Conservation (phyloP, 1,140 invertebrate species). For the Elymnias hypermnestra region DNA sequence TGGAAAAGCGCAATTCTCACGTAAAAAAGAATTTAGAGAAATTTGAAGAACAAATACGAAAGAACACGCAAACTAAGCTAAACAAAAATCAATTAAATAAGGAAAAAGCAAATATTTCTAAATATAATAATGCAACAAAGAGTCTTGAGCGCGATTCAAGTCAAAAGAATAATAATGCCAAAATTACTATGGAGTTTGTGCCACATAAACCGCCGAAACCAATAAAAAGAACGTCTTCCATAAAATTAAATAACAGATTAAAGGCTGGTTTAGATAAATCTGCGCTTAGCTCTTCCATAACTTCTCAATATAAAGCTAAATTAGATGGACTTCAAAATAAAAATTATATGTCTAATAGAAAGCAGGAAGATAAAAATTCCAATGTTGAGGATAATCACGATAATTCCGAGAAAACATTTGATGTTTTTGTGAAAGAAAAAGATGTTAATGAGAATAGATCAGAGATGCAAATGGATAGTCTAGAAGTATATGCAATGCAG, state of each 20-base stretch:
- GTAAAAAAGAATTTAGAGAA: slow-evolving; percentile 75
- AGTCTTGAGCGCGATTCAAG: slow-evolving; percentile 76
- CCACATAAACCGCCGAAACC: slow-evolving; percentile 78
- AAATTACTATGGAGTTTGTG: slow-evolving; percentile 76
- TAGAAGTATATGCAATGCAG: slow-evolving; percentile 76
- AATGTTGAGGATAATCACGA: slow-evolving; percentile 48
- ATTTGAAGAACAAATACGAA: slow-evolving; percentile 72
- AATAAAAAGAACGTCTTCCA: slow-evolving; percentile 69
- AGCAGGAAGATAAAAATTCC: slow-evolving; percentile 56
- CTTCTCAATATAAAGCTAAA: slow-evolving; percentile 70
- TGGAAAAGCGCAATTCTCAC: slow-evolving; percentile 70
- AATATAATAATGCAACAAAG: slow-evolving; percentile 67
- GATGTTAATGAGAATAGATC: slow-evolving; percentile 77
- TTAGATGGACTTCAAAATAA: slow-evolving; percentile 71
- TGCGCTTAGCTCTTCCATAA: slow-evolving; percentile 65
- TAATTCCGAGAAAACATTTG: slow-evolving; percentile 73
- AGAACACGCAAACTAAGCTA: slow-evolving; percentile 71
- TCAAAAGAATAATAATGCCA: slow-evolving; percentile 71
- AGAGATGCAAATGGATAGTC: slow-evolving; percentile 77
- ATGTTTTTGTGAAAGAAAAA: slow-evolving; percentile 77
- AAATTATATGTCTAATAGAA: slow-evolving; percentile 56
- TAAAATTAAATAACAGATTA: slow-evolving; percentile 68
- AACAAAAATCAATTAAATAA: slow-evolving; percentile 73
- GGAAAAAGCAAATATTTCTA: slow-evolving; percentile 59
- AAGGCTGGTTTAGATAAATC: slow-evolving; percentile 63